Evolutionary conservation across 2,797 vertebrate species (phyloP), one percentile per base, ranked within the genome.

Genomic region (Macrochelys suwanniensis): DNA sequence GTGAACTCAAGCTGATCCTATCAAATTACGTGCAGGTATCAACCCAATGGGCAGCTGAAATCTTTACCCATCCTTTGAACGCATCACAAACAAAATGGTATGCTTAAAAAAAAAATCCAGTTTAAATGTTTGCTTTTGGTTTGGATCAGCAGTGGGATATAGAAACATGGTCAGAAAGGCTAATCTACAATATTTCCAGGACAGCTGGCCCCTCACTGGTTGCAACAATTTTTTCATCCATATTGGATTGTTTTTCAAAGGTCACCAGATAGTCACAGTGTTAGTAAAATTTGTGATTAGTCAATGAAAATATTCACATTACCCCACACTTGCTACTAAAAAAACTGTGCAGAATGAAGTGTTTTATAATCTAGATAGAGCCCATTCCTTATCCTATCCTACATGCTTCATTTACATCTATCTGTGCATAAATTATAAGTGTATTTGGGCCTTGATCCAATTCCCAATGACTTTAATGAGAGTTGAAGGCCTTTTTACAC

Each of bases 341-440:
- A 33, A 45, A 45, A 59, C 42, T 87, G 26, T 59, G 87, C 28
- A 68, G 53, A 53, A 28, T 49, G 83, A 7, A 5, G 6, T 89
- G 83, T 95, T 49, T 61, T 28, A 25, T 33, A 71, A 42, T 13
- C 50, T 76, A 76, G 31, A 82, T 16, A 88, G 79, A 82, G 6
- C 50, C 88, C 0, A 0, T 13, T 21, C 33, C 26, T n/a, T 45
- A 61, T 28, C 6, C 28, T 45, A 6, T 17, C 8, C 0, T 10
- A 57, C 80, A 2, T 49, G 21, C 26, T 79, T 89, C 80, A 31
- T 49, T 77, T 94, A 5, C 49, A 80, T 13, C 13, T 33, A 13
- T 4, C 61, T 65, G 33, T 65, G 61, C 33, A 65, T 23, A 71
- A 42, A 79, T 85, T 92, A 68, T 11, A 83, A 47, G 23, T 6